Base-by-base conservation (phyloP, 2,113 vertebrate species). In the Amia ocellicauda region DNA sequence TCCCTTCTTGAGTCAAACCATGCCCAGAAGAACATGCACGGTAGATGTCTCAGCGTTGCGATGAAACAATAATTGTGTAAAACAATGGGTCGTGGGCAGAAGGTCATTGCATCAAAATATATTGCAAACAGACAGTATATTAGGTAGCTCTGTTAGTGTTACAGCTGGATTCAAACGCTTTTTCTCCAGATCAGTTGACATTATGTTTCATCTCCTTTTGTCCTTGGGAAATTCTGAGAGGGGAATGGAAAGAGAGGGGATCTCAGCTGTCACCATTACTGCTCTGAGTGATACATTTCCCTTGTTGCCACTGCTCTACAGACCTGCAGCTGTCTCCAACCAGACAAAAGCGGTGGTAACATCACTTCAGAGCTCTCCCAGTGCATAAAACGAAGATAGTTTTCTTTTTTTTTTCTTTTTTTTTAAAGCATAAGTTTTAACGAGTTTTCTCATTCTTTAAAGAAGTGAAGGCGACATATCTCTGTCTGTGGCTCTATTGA, bases 191-290 rank as follows among this genome's bases (percentile, higher is more conserved):
- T 49, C 58, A 73, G 81, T 79, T 85, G 86, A 85, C 81, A 59
- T 74, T 86, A 91, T 75, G 83, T 93, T 90, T 93, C 74, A 84
- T 91, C 83, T 92, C 81, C 79, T 84, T 89, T 91, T 87, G 88
- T 95, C 90, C 92, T 93, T 92, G 87, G 84, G 80, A 81, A 83
- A 83, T 80, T 80, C 78, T 80, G 85, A 81, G 83, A 75, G 82
- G 74, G 82, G 84, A 87, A 83, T 89, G 84, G 86, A 92, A 89
- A 87, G 80, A 84, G 87, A 78, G 68, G 74, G 83, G 79, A 88
- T 92, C 90, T 92, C 90, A 93, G 86, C 91, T 90, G 88, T 85
- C 81, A 64, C 80, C 69, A 74, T 82, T 78, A 81, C 66, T 77
- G 83, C 78, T 82, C 88, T 93, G 90, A 91, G 77, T 83, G 89